Base-by-base conservation (phyloP, 2,888 invertebrate species). In the Calameuta idolon region DNA sequence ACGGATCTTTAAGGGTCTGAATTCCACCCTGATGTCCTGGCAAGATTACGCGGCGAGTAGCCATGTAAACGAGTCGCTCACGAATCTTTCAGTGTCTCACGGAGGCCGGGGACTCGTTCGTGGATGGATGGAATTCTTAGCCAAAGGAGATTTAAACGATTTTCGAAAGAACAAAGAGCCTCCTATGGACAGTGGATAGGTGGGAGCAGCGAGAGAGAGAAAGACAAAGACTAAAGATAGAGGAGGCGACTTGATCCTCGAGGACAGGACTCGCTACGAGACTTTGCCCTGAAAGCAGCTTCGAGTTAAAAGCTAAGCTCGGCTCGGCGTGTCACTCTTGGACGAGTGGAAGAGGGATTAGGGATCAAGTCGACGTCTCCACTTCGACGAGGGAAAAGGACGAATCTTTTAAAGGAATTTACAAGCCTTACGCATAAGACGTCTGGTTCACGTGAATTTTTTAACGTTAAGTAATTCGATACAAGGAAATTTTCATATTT, bases 261-360 rank as follows among this genome's bases (percentile, higher is more conserved):
- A 74, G 80, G 85, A 86, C 86, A 82, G 84, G 83, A 81, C 82
- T 80, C 84, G 82, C 81, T 83, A 81, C 82, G 80, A 80, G 80
- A 80, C 80, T 78, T 79, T 78, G 76, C 82, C 80, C 81, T 83
- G 81, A 87, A 86, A 86, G 86, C 86, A 83, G 84, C 87, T 87
- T 81, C 81, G 80, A 85, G 84, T 85, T 87, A 87, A 87, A 85
- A 85, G 86, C 87, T 87, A 83, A 86, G 84, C 86, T 85, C 79
- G 76, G 82, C 84, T 85, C 83, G 81, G 81, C 71, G 81, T 86
- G 86, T 87, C 85, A 84, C 82, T 80, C 81, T 71, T 71, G 79
- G 80, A 85, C 80, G 83, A 85, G 81, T 84, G 79, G 82, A 80
- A 81, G 76, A 80, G 78, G 85, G 85, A 85, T 86, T 85, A 84